phyloP scores from a whole-genome alignment of 2,888 invertebrate species.

The Calephelis perditalis region DNA sequence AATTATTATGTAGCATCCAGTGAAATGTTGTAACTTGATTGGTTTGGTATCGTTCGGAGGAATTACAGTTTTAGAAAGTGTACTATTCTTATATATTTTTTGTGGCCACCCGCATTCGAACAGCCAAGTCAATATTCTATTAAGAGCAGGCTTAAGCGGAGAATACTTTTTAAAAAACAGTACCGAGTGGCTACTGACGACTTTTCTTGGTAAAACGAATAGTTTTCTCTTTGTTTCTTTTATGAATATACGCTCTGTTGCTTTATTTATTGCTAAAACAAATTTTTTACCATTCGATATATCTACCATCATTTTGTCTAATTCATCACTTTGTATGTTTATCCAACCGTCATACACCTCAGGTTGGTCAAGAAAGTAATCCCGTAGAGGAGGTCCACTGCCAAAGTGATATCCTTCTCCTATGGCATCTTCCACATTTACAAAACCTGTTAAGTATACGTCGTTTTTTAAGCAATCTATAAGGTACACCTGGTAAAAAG shows the following conservation, averaged over 20 bases:
- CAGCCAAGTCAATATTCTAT: slow-evolving; percentile 43
- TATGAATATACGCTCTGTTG: slow-evolving; percentile 39
- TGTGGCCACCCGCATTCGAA: slow-evolving; percentile 46
- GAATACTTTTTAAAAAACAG: slow-evolving; percentile 61
- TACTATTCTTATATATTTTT: slow-evolving; percentile 44
- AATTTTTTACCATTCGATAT: slow-evolving; percentile 47
- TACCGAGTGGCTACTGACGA: slow-evolving; percentile 46
- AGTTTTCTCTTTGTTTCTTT: slow-evolving; percentile 36
- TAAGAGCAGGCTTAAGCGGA: slow-evolving; percentile 42
- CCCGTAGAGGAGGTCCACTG: slow-evolving; percentile 49
- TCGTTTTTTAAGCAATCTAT: slow-evolving; percentile 53
- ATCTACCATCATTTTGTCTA: slow-evolving; percentile 38
- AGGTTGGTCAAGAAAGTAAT: slow-evolving; percentile 50
- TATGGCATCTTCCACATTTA: slow-evolving; percentile 49
- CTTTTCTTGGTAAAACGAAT: slow-evolving; percentile 43
- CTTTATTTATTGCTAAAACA: slow-evolving; percentile 49
- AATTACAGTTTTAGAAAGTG: slow-evolving; percentile 19
- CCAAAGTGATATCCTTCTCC: slow-evolving; percentile 48
- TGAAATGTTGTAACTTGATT: slow-evolving; percentile 47
- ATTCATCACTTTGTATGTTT: slow-evolving; percentile 38
- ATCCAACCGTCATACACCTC: slow-evolving; percentile 47
- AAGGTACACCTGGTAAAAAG: slow-evolving; percentile 55
- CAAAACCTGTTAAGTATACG: slow-evolving; percentile 42
- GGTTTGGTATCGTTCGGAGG: slow-evolving; percentile 32
- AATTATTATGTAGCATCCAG: slow-evolving; percentile 53